Evolutionary conservation across 2,113 vertebrate genomes (phyloP), one percentile per base, ranked within the genome.

Genomic region (Dasyurus viverrinus): DNA sequence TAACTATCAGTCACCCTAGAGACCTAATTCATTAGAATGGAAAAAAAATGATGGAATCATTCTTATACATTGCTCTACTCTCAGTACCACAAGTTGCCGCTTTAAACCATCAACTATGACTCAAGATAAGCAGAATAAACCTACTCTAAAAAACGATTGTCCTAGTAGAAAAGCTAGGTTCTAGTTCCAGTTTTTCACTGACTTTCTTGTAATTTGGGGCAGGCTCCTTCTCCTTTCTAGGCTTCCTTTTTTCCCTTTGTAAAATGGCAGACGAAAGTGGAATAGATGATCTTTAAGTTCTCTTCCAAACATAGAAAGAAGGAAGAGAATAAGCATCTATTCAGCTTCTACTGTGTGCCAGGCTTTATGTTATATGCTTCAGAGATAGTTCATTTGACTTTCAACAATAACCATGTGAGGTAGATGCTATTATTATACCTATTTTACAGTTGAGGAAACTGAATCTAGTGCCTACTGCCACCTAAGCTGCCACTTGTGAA

Each of bases 231-330:
- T 53, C 16, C 10, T 54, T 54, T 89, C 52, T 93, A 89, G 50
- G 68, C 48, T 10, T 68, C 68, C 1, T 6, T 89, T 92, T 95
- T 42, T 90, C 94, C 16, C 26, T 94, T 84, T 95, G 30, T 95
- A 90, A 93, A 94, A 26, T 92, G 68, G 12, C 30, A 22, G n/a
- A 89, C 26, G 8, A 53, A 92, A 55, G 12, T 68, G 26, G n/a
- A 89, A 23, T 7, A 53, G 92, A 68, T 89, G 8, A 48, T 93
- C 60, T n/a, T 89, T 50, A 93, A 91, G 50, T 36, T 57, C 90
- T 55, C 60, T 76, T 76, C 16, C 14, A 76, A n/a, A 76, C 60
- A 76, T n/a, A 76, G 30, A 76, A 76, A n/a, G 36, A n/a, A 76
- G 60, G 36, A 76, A 76, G 36, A 6, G 36, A 76, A 76, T n/a